These are phyloP conservation scores for Hippoglossus hippoglossus DNA, from an alignment of 2,797 vertebrate species.

Conservation along the genomic window DNA sequence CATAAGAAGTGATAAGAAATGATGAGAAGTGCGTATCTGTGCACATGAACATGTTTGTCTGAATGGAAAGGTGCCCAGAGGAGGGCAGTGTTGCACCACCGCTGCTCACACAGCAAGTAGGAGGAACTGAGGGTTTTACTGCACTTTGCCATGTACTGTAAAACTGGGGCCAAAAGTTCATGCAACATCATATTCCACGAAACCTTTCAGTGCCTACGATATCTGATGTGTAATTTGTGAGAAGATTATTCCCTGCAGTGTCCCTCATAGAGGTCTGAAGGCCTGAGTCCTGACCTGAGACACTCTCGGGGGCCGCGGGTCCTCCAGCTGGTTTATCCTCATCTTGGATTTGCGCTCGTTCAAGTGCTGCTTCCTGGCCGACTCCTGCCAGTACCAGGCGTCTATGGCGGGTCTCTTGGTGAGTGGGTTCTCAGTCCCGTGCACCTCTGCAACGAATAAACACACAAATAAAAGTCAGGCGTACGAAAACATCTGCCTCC, in stretches of 20 bases:
- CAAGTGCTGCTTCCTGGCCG: constrained; percentile 52
- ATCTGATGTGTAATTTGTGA: no score
- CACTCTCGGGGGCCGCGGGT: constrained; percentile 45
- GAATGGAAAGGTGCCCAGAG: constrained; percentile 65
- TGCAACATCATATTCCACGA: background rate
- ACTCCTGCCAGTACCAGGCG: constrained; percentile 57
- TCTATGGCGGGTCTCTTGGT: constrained; percentile 66
- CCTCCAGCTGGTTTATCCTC: constrained; percentile 68
- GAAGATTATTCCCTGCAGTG: no score
- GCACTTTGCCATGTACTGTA: background rate
- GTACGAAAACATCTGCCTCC: constrained; percentile 6
- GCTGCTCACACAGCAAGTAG: constrained; percentile 6
- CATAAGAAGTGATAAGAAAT: no score
- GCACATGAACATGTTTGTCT: constrained; percentile 5
- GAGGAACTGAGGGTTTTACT: background rate
- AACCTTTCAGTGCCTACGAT: background rate
- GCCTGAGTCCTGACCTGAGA: constrained; percentile 70
- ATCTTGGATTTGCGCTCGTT: constrained; percentile 70
- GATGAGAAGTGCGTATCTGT: constrained; percentile 6
- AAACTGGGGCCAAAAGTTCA: background rate
- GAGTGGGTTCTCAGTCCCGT: constrained; percentile 68
- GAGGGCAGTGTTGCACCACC: constrained; percentile 78
- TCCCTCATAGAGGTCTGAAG: no score
- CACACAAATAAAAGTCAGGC: constrained; percentile 15
- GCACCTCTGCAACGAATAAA: constrained; percentile 65